Percentiles rank a stretch among this genome's conserved stretches.
phyloP scores from a whole-genome alignment of 1,140 invertebrate species.

The Ceratitis capitata region DNA sequence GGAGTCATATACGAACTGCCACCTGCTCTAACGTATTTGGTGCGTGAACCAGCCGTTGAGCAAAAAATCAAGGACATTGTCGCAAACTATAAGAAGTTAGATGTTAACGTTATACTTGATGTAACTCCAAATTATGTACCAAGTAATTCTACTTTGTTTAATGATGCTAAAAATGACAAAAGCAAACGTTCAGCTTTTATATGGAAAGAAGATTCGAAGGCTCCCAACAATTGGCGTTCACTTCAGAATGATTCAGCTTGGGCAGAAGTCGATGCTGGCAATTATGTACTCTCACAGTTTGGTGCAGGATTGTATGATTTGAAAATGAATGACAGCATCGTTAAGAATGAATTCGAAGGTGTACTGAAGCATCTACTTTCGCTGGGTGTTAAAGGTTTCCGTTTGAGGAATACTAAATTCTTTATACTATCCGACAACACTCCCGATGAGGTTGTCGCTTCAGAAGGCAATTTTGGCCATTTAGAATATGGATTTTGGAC shows the following conservation, averaged over 20 bases:
- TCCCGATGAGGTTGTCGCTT: slow-evolving; percentile 64
- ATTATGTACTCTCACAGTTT: slow-evolving; percentile 73
- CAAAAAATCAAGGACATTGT: slow-evolving; percentile 54
- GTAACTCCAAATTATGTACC: slow-evolving; percentile 68
- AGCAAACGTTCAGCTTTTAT: slow-evolving; percentile 59
- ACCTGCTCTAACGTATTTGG: slow-evolving; percentile 52
- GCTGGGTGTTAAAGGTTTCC: slow-evolving; percentile 79
- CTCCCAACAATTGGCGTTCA: slow-evolving; percentile 81
- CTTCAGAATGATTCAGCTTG: slow-evolving; percentile 70
- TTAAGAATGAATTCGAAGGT: slow-evolving; percentile 71
- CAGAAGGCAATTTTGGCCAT: slow-evolving; percentile 52
- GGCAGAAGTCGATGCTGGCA: slow-evolving; percentile 68
- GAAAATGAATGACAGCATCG: slow-evolving; percentile 71
- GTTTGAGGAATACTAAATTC: slow-evolving; percentile 73
- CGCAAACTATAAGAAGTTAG: slow-evolving; percentile 49
- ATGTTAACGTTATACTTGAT: slow-evolving; percentile 65
- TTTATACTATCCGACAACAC: slow-evolving; percentile 70
- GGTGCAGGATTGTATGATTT: slow-evolving; percentile 71
- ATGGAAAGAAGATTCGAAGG: slow-evolving; percentile 46
- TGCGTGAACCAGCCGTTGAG: slow-evolving; percentile 52
- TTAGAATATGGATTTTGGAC: slow-evolving; percentile 70
- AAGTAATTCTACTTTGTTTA: slow-evolving; percentile 61
- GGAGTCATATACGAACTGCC: slow-evolving; percentile 62
- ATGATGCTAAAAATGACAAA: slow-evolving; percentile 53
- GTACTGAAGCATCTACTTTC: slow-evolving; percentile 76